Evolutionary conservation across 1,140 invertebrate genomes (phyloP), one percentile per base, ranked within the genome.

Genomic region (Rhagoletis zephyria): DNA sequence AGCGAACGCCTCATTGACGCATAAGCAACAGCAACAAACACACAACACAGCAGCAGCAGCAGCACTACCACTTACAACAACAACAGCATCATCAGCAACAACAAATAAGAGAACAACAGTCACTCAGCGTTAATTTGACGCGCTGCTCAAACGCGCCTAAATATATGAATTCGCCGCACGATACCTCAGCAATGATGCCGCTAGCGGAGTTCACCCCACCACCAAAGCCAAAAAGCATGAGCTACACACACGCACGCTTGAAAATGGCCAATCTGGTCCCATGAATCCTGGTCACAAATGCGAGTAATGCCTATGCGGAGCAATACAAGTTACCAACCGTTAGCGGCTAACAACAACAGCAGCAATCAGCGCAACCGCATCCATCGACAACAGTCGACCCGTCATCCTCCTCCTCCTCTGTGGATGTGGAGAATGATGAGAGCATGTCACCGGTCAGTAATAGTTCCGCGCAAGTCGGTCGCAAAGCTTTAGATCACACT

Each of bases 381-480:
- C 60, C 64, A 65, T 56, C 9, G 59, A 56, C 16, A 64, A 87
- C 2, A 74, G 87, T 63, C 65, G 67, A n/a, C 9, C 86, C 60
- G 4, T 87, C 87, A 4, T 77, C 87, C 5, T 60, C 87, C 3
- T 77, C 65, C 12, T 87, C 87, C 16, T 77, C 87, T 30, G 87
- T 87, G 7, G 87, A 87, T 63, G 60, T 87, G n/a, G 87, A 87
- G 60, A 87, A 77, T 45, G 87, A 87, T 63, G 87, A 81, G 64
- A 77, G 86, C 45, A 87, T 87, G 86, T 87, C 86, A 40, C 86
- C 86, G 12, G 19, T 65, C 5, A 85, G 64, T 56, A 65, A 5
- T 85, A 63, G 16, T 74, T 42, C 70, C 4, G 14, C 70, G 70
- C 63, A 30, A 56, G 64, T 56, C 42, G 64, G 1, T 16, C 86